phyloP scores from a whole-genome alignment of 2,888 invertebrate species.

The Bellardia bayeri region DNA sequence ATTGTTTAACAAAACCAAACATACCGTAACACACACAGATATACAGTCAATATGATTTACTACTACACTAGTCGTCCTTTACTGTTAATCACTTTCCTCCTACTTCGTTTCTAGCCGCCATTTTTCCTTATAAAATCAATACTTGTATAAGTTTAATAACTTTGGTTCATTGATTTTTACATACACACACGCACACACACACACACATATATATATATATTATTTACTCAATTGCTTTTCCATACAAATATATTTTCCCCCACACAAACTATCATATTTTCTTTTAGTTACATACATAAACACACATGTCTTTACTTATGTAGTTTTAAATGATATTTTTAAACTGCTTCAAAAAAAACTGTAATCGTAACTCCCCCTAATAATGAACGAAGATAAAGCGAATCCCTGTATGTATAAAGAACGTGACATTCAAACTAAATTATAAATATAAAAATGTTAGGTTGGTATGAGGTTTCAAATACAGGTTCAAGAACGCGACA shows the following conservation, averaged over 20 bases:
- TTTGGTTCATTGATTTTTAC: conserved; percentile 50
- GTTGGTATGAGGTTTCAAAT: no score
- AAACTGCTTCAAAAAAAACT: no score
- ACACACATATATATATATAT: background rate
- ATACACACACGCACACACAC: background rate
- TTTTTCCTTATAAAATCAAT: background rate
- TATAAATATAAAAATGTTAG: no score
- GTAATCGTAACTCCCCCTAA: no score
- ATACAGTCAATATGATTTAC: background rate
- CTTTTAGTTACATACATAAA: background rate
- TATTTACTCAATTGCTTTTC: background rate
- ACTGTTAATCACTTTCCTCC: background rate
- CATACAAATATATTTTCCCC: no score
- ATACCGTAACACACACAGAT: background rate
- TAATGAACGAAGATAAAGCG: no score
- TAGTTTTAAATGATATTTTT: no score
- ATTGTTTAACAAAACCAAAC: background rate
- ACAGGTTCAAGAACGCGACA: no score
- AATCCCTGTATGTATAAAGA: no score
- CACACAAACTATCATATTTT: background rate
- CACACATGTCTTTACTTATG: background rate
- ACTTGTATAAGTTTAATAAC: conserved; percentile 20
- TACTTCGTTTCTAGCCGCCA: background rate
- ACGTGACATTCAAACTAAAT: no score
- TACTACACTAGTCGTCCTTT: background rate